phyloP scores from a whole-genome alignment of 2,888 invertebrate species.

The Suillia variegata region DNA sequence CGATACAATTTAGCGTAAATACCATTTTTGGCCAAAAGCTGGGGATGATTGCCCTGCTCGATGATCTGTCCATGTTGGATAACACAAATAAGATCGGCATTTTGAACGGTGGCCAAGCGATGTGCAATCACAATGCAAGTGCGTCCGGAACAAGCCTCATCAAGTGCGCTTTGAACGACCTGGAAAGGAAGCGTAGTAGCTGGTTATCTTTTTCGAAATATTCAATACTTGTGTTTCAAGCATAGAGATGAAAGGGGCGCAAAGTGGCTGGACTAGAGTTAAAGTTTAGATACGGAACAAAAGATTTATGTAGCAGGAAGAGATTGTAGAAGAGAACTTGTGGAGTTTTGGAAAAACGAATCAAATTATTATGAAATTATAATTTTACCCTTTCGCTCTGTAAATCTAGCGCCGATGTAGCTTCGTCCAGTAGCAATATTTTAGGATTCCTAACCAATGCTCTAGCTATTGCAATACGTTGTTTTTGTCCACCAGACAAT shows the following conservation, averaged over 20 bases:
- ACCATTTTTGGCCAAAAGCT: slow-evolving; percentile 70
- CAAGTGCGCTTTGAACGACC: slow-evolving; percentile 83
- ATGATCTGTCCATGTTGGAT: slow-evolving; percentile 75
- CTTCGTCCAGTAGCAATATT: slow-evolving; percentile 74
- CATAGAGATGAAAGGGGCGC: too few relatives aligned
- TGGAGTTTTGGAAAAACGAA: too few relatives aligned
- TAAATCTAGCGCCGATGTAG: slow-evolving; percentile 78
- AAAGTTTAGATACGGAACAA: too few relatives aligned
- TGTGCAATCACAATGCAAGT: slow-evolving; percentile 89
- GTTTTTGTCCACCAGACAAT: slow-evolving; percentile 84
- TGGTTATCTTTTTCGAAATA: too few relatives aligned
- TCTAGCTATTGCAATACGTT: slow-evolving; percentile 80
- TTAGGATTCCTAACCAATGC: slow-evolving; percentile 75
- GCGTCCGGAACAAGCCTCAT: slow-evolving; percentile 77
- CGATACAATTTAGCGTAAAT: slow-evolving; percentile 71
- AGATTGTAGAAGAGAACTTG: too few relatives aligned
- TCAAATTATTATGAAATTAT: too few relatives aligned
- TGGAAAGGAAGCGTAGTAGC: slow-evolving; percentile 23
- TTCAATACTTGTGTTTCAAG: background rate
- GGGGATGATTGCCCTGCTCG: slow-evolving; percentile 77
- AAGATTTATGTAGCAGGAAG: too few relatives aligned
- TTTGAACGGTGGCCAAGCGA: slow-evolving; percentile 80
- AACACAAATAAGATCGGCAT: slow-evolving; percentile 84
- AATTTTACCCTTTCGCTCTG: slow-evolving; percentile 72
- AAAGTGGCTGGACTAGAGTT: too few relatives aligned